Evolutionary conservation across 2,888 invertebrate species (phyloP).

Genomic region (Corbicula japonica): DNA sequence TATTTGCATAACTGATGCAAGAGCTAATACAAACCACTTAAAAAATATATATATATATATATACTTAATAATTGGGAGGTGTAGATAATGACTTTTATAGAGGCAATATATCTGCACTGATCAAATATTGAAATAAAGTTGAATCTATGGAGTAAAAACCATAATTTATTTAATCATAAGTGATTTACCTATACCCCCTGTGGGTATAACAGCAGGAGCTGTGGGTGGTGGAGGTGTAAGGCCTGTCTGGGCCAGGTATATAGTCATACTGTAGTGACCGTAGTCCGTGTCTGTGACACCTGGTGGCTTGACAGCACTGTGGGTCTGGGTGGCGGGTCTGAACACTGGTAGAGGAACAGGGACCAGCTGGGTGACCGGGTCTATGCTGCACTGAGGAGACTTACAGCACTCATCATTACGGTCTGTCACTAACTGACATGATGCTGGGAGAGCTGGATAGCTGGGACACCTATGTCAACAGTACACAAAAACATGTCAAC

Average conservation of each 20-base stretch:
- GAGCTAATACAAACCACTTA: no score
- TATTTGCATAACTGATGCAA: no score
- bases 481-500: no score
- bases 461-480: slow-evolving; percentile 68
- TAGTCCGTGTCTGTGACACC: slow-evolving; percentile 51
- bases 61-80: no score
- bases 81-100: no score
- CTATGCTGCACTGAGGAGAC: slow-evolving; percentile 57
- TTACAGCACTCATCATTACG: slow-evolving; percentile 69
- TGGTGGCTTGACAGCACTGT: slow-evolving; percentile 72
- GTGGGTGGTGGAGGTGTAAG: slow-evolving; percentile 71
- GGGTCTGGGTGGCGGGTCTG: slow-evolving; percentile 63
- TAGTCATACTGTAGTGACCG: slow-evolving; percentile 53
- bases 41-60: no score
- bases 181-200: slow-evolving; percentile 68
- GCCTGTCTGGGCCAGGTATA: slow-evolving; percentile 57
- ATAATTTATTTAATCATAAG: no score
- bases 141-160: no score
- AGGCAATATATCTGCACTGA: no score
- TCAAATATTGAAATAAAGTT: no score
- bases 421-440: slow-evolving; percentile 62
- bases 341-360: slow-evolving; percentile 69
- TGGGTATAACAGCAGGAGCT: slow-evolving; percentile 19
- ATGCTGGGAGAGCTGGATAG: slow-evolving; percentile 58
- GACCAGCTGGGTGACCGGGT: slow-evolving; percentile 61